phyloP scores from a whole-genome alignment of 2,888 invertebrate species.

The Myopa testacea region DNA sequence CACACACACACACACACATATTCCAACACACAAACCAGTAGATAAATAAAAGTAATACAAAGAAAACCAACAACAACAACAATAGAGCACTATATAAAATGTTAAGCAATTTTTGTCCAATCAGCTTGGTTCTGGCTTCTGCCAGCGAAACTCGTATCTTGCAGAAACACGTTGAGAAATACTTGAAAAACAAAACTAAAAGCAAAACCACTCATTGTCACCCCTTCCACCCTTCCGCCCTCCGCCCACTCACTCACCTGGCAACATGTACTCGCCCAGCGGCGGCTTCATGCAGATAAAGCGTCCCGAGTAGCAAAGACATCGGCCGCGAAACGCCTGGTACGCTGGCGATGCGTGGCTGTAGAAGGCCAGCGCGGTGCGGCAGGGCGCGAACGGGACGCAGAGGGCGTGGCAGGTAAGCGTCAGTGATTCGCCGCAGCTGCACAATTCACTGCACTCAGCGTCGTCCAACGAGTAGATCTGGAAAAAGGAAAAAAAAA shows the following conservation, averaged over 20 bases:
- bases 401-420: conserved; percentile 90
- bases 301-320: conserved; percentile 90
- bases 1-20: not conserved
- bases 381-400: conserved; percentile 87
- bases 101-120: too few relatives aligned
- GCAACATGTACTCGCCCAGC: conserved; percentile 72
- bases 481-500: conserved; percentile 52
- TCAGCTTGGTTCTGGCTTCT: too few relatives aligned
- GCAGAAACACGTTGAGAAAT: conserved; percentile 20
- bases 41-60: not conserved
- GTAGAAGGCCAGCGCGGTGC: conserved; percentile 88
- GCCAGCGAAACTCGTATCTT: conserved; percentile 3
- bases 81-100: not conserved
- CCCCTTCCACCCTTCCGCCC: too few relatives aligned
- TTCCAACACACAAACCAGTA: not conserved
- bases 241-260: conserved; percentile 57
- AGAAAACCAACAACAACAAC: not conserved
- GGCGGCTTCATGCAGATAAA: conserved; percentile 93
- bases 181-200: not conserved
- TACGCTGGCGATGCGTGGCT: conserved; percentile 91
- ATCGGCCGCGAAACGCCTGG: conserved; percentile 88
- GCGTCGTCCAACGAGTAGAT: conserved; percentile 78
- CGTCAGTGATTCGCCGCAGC: conserved; percentile 81
- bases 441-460: conserved; percentile 91
- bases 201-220: not conserved